Conservation (phyloP, 2,888 invertebrate species). For the Timema podura region DNA sequence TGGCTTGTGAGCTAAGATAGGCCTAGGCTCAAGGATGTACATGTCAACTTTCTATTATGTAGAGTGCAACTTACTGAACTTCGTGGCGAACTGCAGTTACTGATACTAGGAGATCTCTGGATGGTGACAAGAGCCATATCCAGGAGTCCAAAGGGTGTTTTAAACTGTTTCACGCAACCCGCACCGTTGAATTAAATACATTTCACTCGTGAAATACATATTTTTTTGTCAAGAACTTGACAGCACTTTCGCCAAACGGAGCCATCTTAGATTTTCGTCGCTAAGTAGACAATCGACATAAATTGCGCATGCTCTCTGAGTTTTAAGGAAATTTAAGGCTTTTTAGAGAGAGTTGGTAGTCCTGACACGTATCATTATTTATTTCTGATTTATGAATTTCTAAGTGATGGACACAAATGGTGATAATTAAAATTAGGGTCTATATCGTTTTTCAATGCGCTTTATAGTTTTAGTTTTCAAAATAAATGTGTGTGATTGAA, state of each 20-base stretch:
- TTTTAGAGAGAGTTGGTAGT: too few species aligned
- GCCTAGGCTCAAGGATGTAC: too few species aligned
- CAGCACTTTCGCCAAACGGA: conserved; percentile 3
- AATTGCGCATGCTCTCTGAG: conserved; percentile 10
- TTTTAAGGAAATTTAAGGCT: too few species aligned
- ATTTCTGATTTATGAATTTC: too few species aligned
- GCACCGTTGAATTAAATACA: background rate
- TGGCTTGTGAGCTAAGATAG: too few species aligned
- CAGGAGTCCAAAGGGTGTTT: background rate
- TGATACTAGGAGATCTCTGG: conserved; percentile 66
- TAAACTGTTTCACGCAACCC: background rate
- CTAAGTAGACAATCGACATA: conserved; percentile 19
- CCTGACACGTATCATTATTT: too few species aligned
- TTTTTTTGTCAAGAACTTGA: background rate
- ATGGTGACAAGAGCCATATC: conserved; percentile 68
- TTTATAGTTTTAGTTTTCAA: too few species aligned
- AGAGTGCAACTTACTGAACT: conserved; percentile 50
- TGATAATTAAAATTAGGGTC: too few species aligned
- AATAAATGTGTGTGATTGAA: too few species aligned
- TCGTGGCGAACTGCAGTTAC: conserved; percentile 55
- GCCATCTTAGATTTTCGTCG: conserved; percentile 25
- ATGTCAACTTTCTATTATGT: too few species aligned
- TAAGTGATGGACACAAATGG: too few species aligned
- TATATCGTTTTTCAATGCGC: too few species aligned
- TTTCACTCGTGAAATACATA: conserved; percentile 12